Evolutionary conservation across 2,113 vertebrate species (phyloP), one percentile per base, ranked within the genome.

Genomic region (Aptenodytes forsteri): DNA sequence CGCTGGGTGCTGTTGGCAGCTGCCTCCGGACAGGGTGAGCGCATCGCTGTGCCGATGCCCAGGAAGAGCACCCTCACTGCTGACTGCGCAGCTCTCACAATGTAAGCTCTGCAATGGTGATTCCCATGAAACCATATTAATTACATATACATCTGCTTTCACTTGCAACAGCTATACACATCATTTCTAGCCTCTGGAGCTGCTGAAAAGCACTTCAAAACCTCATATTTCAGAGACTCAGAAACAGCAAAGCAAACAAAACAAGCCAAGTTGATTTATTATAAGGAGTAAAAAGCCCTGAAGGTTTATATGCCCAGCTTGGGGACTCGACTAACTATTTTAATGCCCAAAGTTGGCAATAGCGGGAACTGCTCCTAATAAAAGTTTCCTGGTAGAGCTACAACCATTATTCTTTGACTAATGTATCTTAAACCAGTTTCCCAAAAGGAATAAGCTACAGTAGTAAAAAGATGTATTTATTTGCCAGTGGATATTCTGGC

Each of bases 321-420:
- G 55, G 79, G 58, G 83, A 92, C 76, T 95, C 95, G 95, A 95
- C 88, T 96, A 92, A 96, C 71, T 90, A 73, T 84, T 87, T 79
- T 34, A 96, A 78, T 79, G 83, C 56, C 80, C 2, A 0, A 71
- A 84, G 80, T 52, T 84, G 83, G 77, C 89, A 91, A 75, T 8
- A 72, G 82, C 2, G 5, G 62, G 46, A 88, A 66, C 85, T 59
- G 88, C 81, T 90, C 80, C 89, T 70, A 50, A 83, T 88, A 77
- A 88, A 96, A 77, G 75, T n/a, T 94, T 72, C 85, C 88, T 81
- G 46, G 82, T 88, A 62, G 90, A 77, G 42, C 85, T 83, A 82
- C 82, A 93, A 46, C 84, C 84, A 85, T 93, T 72, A 77, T 42
- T 94, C 90, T 86, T 88, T 85, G 52, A 47, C 82, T 95, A 86